Evolutionary conservation across 2,113 vertebrate species (phyloP), one percentile per base, ranked within the genome.

Genomic region (Limanda limanda): DNA sequence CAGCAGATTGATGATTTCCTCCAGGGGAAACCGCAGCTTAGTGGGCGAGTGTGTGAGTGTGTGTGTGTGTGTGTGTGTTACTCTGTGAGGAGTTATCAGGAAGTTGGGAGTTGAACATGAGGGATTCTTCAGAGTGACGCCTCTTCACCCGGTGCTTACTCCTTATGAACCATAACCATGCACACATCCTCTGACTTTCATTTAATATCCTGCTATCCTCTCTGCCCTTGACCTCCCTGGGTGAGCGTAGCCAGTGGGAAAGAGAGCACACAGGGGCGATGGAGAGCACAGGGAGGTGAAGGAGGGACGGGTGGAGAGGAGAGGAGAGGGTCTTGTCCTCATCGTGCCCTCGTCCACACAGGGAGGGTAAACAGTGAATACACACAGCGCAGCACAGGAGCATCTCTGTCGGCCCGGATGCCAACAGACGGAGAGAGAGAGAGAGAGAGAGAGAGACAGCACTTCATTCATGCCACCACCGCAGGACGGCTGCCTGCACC

Each of bases 1-100:
- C 47, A 64, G 63, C 37, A 85, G 79, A 87, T 87, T 86, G 83
- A 74, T 84, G 65, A 87, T 89, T 91, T 89, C 77, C 84, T 83
- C 47, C 47, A 45, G 55, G 74, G 75, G 60, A 88, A 89, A 89
- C 78, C 80, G 58, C 89, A 83, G 66, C 59, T 73, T 65, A 76
- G 68, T 60, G 24, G 17, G 56, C 48, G 18, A 2, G 51, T n/a
- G 20, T 54, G 51, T 54, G 51, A 21, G 18, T 52, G 51, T 52
- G 51, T 52, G 18, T 52, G 48, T 51, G 17, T 51, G 48, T 51
- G 15, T 51, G n/a, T n/a, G n/a, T n/a, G n/a, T n/a, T n/a, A n/a
- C n/a, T n/a, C n/a, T n/a, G n/a, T n/a, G n/a, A n/a, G 70, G 74
- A 72, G 58, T 55, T 56, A 61, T 66, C 40, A 75, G 70, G 81